Evolutionary conservation across 2,888 invertebrate genomes (phyloP).

Genomic region (Actias luna): DNA sequence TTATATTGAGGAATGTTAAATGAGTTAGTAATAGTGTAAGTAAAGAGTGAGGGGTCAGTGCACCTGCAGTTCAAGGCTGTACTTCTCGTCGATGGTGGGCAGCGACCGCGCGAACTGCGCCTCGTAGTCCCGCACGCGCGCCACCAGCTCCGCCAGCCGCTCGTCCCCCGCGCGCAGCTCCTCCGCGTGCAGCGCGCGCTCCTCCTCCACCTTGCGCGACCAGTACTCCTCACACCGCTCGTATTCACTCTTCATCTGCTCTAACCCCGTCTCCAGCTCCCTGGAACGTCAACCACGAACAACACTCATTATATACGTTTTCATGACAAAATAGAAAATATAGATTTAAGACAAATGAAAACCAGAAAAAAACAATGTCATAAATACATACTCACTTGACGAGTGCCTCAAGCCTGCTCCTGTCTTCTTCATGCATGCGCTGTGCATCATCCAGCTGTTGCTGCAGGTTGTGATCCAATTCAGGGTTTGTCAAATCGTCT

Average conservation of each 20-base stretch:
- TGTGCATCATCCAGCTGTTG: conserved; percentile 10
- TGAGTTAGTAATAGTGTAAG: too few species aligned
- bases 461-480: neutral
- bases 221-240: conserved; percentile 95
- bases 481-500: conserved; percentile 6
- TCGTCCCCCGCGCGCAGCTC: conserved; percentile 89
- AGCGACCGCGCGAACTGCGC: conserved; percentile 83
- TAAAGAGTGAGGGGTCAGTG: neutral
- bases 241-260: conserved; percentile 88
- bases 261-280: conserved; percentile 88
- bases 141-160: conserved; percentile 87
- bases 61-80: conserved; percentile 78
- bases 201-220: conserved; percentile 89
- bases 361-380: neutral
- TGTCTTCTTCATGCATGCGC: conserved; percentile 48
- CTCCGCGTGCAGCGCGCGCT: conserved; percentile 87
- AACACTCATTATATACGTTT: neutral
- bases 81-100: conserved; percentile 88
- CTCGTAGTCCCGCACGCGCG: conserved; percentile 90
- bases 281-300: conserved; percentile 53
- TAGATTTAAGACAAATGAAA: neutral
- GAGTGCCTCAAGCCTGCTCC: conserved; percentile 47
- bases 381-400: conserved; percentile 47
- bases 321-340: neutral
- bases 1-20: too few species aligned